Percentiles rank a stretch among this genome's conserved stretches.
phyloP scores from a whole-genome alignment of 1,140 invertebrate genomes.

The Dryas iulia region DNA sequence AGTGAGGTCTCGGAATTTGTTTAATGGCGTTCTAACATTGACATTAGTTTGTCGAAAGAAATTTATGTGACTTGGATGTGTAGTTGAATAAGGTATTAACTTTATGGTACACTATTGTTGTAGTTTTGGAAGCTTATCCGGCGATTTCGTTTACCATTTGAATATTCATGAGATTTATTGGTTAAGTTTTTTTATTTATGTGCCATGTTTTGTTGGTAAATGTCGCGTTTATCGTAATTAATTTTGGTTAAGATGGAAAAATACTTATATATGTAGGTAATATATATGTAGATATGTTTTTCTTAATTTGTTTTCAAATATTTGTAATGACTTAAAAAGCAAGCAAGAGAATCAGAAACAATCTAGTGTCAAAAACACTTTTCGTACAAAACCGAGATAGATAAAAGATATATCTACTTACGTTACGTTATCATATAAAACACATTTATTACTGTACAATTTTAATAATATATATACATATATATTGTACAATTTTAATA shows the following conservation, averaged over 20 bases:
- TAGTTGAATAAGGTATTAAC: constrained; percentile 74
- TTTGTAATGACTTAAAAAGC: too few species aligned
- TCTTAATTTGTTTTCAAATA: too few species aligned
- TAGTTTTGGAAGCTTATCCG: constrained; percentile 48
- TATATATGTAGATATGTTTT: too few species aligned
- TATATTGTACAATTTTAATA: too few species aligned
- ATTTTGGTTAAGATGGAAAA: neutral
- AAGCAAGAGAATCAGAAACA: too few species aligned
- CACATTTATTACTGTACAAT: too few species aligned
- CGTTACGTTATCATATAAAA: too few species aligned
- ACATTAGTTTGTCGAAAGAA: constrained; percentile 78
- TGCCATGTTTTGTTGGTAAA: neutral
- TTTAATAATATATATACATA: too few species aligned
- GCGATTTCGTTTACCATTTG: constrained; percentile 38
- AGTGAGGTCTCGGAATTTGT: constrained; percentile 72
- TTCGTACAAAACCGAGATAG: too few species aligned
- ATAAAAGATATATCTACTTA: too few species aligned
- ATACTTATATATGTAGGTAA: too few species aligned
- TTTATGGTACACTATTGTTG: constrained; percentile 64
- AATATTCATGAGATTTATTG: constrained; percentile 43
- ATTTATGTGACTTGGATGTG: constrained; percentile 76
- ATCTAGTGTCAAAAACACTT: too few species aligned
- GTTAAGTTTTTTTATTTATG: neutral
- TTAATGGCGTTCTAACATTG: constrained; percentile 78
- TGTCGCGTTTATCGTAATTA: neutral